These are phyloP conservation scores for Cephus nigrinus DNA, from an alignment of 2,888 invertebrate genomes.

Conservation along the genomic window DNA sequence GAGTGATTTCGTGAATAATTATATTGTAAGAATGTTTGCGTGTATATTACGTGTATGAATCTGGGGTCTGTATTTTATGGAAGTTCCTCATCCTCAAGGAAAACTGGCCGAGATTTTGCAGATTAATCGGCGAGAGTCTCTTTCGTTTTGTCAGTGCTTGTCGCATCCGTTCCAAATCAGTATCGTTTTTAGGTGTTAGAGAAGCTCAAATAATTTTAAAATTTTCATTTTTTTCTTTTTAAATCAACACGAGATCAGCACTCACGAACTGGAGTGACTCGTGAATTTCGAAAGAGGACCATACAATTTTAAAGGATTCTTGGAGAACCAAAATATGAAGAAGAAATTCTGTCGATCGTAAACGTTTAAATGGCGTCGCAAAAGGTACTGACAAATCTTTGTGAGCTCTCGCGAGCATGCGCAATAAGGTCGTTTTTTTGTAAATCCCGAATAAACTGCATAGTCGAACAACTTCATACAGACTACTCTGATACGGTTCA, in stretches of 20 bases:
- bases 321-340: background rate
- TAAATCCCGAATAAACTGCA: conserved; percentile 62
- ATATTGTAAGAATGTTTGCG: conserved; percentile 40
- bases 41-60: conserved; percentile 47
- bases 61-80: conserved; percentile 57
- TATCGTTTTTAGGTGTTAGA: background rate
- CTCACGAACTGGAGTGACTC: background rate
- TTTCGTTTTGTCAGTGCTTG: conserved; percentile 42
- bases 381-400: conserved; percentile 44
- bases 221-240: background rate
- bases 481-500: conserved; percentile 18
- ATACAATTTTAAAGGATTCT: background rate
- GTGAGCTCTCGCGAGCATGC: conserved; percentile 48
- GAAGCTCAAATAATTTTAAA: background rate
- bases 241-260: background rate
- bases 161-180: background rate
- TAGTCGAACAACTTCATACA: conserved; percentile 48
- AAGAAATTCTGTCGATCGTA: background rate
- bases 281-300: background rate
- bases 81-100: conserved; percentile 62
- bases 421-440: conserved; percentile 58
- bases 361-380: background rate
- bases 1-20: conserved; percentile 31
- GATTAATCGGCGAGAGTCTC: conserved; percentile 51
- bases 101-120: conserved; percentile 58